A percentile compares a stretch with the other conserved stretches of the same genome.
These are phyloP conservation scores for Pterocles burchelli DNA, from an alignment of 2,113 vertebrate genomes.

Conservation along the genomic window DNA sequence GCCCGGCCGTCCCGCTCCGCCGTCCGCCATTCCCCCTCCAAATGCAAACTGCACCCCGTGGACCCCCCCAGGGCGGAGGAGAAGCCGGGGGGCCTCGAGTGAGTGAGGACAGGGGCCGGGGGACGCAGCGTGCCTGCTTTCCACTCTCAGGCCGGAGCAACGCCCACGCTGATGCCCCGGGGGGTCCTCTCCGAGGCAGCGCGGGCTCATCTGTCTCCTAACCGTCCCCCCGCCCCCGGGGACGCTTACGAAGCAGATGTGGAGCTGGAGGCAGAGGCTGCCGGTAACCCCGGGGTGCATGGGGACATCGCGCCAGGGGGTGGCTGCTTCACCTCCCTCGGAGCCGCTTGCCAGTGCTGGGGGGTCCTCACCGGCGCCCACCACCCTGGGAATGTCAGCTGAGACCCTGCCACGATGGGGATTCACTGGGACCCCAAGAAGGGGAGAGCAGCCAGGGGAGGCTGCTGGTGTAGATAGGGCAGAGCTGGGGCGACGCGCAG, in stretches of 20 bases:
- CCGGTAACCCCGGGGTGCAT: background rate
- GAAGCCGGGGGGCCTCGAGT: constrained; percentile 72
- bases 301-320: background rate
- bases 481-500: background rate
- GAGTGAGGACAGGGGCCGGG: constrained; percentile 64
- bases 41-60: constrained; percentile 87
- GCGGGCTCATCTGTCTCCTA: constrained; percentile 52
- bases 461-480: background rate
- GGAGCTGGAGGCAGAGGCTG: background rate
- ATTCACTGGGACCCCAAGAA: background rate
- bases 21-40: constrained; percentile 83
- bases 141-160: constrained; percentile 22
- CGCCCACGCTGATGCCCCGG: background rate
- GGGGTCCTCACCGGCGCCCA: background rate
- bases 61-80: constrained; percentile 82
- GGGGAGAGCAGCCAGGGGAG: background rate
- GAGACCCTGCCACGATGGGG: background rate
- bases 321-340: background rate
- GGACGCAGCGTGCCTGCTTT: constrained; percentile 1
- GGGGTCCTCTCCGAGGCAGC: background rate
- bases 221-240: constrained; percentile 20
- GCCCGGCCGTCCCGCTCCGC: constrained; percentile 83
- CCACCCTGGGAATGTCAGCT: background rate
- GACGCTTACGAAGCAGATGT: constrained; percentile 57
- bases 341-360: background rate